These are phyloP conservation scores for Gambusia affinis DNA, from an alignment of 2,113 vertebrate species.

Conservation along the genomic window DNA sequence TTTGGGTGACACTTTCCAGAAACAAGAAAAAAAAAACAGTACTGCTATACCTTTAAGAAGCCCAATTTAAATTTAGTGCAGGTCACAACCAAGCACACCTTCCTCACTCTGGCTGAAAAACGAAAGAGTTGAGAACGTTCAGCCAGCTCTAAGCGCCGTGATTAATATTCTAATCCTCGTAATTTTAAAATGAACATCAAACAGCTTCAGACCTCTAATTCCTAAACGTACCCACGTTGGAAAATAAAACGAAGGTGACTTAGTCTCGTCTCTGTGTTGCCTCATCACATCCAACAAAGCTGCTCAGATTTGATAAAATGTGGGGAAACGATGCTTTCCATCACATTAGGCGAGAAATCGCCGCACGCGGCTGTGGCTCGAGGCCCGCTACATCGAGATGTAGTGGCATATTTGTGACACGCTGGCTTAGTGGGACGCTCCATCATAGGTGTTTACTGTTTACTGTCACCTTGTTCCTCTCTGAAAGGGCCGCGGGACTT, in stretches of 20 bases:
- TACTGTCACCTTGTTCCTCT: constrained; percentile 28
- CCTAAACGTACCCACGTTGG: constrained; percentile 7
- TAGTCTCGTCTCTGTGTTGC: background rate
- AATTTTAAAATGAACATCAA: constrained; percentile 31
- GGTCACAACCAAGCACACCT: background rate
- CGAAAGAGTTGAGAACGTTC: constrained; percentile 1
- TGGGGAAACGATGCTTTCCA: constrained; percentile 28
- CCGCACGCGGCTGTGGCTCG: constrained; percentile 14
- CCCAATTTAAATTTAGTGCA: background rate
- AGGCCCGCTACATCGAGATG: constrained; percentile 35
- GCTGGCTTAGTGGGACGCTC: constrained; percentile 48
- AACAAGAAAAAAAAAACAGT: background rate
- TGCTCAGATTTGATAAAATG: constrained; percentile 39
- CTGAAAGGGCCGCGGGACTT: constrained; percentile 29
- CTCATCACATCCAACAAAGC: constrained; percentile 22
- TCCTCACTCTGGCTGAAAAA: background rate
- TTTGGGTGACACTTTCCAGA: background rate
- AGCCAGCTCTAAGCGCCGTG: background rate
- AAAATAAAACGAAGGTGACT: constrained; percentile 22
- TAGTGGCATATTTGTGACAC: constrained; percentile 54
- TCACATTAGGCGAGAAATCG: constrained; percentile 34
- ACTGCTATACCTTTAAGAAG: background rate
- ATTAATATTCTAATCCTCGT: constrained; percentile 40
- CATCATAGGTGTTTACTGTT: constrained; percentile 52
- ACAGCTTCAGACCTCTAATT: constrained; percentile 3